Percentiles rank a stretch among this genome's conserved stretches.
Evolutionary conservation across 2,888 invertebrate species (phyloP).

Genomic region (Phortica magna): DNA sequence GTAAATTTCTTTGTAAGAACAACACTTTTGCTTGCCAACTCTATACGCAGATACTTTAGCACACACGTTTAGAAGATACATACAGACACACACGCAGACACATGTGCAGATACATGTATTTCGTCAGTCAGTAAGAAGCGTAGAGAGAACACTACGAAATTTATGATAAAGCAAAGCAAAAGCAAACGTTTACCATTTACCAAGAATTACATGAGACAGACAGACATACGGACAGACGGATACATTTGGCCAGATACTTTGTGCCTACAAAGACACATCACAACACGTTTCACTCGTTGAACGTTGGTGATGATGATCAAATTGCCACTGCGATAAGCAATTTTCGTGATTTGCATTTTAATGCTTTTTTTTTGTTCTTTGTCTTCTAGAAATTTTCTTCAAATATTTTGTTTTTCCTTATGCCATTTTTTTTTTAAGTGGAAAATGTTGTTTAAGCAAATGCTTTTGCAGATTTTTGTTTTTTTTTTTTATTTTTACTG

Average conservation of each 20-base stretch:
- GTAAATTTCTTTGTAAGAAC: background rate
- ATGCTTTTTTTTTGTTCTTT: constrained; percentile 16
- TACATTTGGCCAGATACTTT: constrained; percentile 12
- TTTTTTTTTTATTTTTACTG: background rate
- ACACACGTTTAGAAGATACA: background rate
- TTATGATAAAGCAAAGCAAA: constrained; percentile 26
- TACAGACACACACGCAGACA: background rate
- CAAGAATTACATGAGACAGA: constrained; percentile 18
- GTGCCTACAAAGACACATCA: constrained; percentile 10
- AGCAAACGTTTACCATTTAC: constrained; percentile 27
- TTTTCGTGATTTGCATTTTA: constrained; percentile 41
- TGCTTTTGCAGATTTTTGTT: background rate
- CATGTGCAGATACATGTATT: background rate
- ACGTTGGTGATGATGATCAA: constrained; percentile 32
- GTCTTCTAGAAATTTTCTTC: background rate
- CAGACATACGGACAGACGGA: background rate
- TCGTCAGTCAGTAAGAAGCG: background rate
- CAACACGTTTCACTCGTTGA: background rate
- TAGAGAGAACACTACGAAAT: background rate
- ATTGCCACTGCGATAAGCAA: constrained; percentile 40
- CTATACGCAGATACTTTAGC: background rate
- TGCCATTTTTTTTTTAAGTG: background rate
- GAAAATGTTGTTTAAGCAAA: constrained; percentile 23
- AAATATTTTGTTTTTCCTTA: background rate
- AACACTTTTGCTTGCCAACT: constrained; percentile 17